Evolutionary conservation across 2,113 vertebrate genomes (phyloP).

Genomic region (human): DNA sequence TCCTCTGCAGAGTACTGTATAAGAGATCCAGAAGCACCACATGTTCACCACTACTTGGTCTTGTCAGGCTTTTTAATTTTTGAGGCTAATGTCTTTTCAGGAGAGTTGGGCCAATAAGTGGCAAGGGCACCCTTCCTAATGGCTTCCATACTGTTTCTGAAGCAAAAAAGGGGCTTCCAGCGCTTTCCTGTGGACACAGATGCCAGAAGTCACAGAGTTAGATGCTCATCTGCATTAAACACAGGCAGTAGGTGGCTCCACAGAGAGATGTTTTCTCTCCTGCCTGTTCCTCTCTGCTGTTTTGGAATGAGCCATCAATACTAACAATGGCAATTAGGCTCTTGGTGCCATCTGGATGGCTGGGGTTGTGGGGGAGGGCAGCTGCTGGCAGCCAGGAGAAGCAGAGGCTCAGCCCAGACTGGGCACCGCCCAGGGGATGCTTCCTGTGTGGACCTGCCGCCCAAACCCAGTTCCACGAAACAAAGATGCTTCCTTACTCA

Average conservation of each 20-base stretch:
- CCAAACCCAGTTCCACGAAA: background rate
- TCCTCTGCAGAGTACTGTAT: background rate
- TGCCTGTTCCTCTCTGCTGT: background rate
- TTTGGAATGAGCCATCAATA: background rate
- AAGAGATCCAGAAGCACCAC: background rate
- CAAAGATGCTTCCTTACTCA: background rate
- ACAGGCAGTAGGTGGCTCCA: background rate
- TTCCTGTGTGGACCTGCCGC: background rate
- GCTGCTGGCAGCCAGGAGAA: background rate
- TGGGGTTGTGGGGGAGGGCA: background rate
- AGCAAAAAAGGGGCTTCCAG: background rate
- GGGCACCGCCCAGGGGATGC: background rate
- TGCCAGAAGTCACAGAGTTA: background rate
- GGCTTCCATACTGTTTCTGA: background rate
- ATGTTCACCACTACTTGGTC: background rate
- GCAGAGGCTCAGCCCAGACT: background rate
- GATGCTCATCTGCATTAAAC: background rate
- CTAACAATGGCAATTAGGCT: conserved; percentile 48
- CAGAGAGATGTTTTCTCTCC: background rate
- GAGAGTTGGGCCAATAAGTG: background rate
- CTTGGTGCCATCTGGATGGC: conserved; percentile 41
- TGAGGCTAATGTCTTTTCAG: background rate
- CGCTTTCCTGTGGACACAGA: background rate
- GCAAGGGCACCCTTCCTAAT: background rate
- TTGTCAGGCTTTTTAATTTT: conserved; percentile 15